A percentile compares a stretch with the other conserved stretches of the same genome.
Conservation (phyloP, 2,113 vertebrate species). For the Fregata magnificens region DNA sequence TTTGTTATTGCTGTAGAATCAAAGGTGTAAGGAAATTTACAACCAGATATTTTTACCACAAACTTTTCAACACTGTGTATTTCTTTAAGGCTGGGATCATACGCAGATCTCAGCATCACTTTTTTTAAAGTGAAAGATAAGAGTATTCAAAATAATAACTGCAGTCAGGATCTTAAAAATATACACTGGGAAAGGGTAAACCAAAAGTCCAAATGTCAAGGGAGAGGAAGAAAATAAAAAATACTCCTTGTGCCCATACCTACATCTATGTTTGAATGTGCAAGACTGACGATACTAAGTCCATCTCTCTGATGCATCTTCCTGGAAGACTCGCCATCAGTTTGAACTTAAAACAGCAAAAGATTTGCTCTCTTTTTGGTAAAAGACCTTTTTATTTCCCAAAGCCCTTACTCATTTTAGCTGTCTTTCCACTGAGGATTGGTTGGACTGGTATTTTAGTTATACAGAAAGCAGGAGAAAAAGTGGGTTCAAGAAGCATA, state of each 20-base stretch:
- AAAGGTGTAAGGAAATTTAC: not conserved
- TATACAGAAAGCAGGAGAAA: not conserved
- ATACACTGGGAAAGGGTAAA: not conserved
- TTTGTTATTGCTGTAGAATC: not conserved
- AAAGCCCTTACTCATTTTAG: not conserved
- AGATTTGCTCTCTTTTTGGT: not conserved
- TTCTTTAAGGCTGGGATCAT: not conserved
- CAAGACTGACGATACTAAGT: not conserved
- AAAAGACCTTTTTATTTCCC: not conserved
- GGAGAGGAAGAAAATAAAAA: not conserved
- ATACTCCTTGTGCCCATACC: not conserved
- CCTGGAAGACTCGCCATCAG: fast-evolving
- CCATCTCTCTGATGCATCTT: not conserved
- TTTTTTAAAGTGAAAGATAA: not conserved
- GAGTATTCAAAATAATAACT: not conserved
- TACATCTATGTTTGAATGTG: not conserved
- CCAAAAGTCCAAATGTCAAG: not conserved
- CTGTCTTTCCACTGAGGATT: not conserved
- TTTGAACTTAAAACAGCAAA: not conserved
- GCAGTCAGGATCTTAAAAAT: not conserved
- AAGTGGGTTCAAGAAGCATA: not conserved
- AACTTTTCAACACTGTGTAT: not conserved
- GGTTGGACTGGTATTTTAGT: not conserved
- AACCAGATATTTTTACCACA: not conserved
- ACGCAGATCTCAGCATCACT: fast-evolving